Base-by-base conservation (phyloP, 2,797 vertebrate genomes). In the Anniella stebbinsi region DNA sequence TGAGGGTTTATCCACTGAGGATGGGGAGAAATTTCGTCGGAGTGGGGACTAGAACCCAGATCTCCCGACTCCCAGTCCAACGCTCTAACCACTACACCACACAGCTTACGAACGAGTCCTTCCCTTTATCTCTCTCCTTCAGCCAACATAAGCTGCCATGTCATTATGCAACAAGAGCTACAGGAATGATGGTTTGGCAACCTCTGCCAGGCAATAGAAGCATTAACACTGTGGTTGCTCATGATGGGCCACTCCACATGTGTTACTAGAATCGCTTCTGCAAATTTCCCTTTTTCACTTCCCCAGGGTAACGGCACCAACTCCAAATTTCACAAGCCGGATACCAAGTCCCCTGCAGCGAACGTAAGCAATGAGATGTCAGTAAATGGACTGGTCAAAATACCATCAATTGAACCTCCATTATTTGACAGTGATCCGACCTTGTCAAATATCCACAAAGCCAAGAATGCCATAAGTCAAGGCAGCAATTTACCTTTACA, bases 281-380 rank as follows among this genome's bases (percentile, higher is more conserved):
- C 11, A 80, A 54, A 67, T 73, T 83, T 57, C 80, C 17, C 13
- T 33, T 76, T 81, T 89, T 75, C 41, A 13, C n/a, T 89, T 84
- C 70, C 70, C 60, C 28, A 8, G 8, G 3, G 2, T 41, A 70
- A 60, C 75, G 13, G 33, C 63, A 69, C 12, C 57, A 30, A 18
- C 30, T 41, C 41, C 54, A 8, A 25, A 28, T 73, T 57, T 57
- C 33, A n/a, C 33, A 36, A 86, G 13, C 72, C 7, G 10, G 21
- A n/a, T 57, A 3, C 38, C 2, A 33, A 75, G 15, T 3, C 0
- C 9, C 21, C 51, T 9, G 38, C 15, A 84, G 4, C 23, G 2
- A 23, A 1, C 4, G n/a, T 7, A 23, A n/a, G 33, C 23, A 63
- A 36, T 2, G 10, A 25, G 36, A 36, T 25, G n/a, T 4, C 38